phyloP scores from a whole-genome alignment of 2,888 invertebrate genomes.

The Stenodera caucasica region DNA sequence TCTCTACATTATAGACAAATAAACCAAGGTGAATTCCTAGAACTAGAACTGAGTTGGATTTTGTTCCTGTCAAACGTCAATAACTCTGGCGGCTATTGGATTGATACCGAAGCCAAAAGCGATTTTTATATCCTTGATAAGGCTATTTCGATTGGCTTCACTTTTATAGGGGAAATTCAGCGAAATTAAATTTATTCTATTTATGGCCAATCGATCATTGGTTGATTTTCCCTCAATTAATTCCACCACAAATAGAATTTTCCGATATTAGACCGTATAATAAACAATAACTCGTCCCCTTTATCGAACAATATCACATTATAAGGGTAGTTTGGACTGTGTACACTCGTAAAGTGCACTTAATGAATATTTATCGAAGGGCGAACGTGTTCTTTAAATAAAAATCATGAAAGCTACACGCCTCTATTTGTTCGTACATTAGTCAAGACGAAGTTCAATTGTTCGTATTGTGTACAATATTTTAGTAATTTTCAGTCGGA shows the following conservation, averaged over 20 bases:
- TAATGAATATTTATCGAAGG: slow-evolving; percentile 17
- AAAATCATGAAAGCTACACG: slow-evolving; percentile 14
- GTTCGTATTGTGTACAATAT: slow-evolving; percentile 20
- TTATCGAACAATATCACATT: neutral
- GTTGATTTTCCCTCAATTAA: neutral
- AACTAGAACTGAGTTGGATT: no score
- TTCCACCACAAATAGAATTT: neutral
- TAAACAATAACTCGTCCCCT: neutral
- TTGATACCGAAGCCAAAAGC: slow-evolving; percentile 20
- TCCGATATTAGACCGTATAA: neutral
- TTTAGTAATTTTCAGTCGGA: slow-evolving; percentile 21
- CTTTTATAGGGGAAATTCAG: neutral
- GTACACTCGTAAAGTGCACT: neutral
- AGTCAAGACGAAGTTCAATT: slow-evolving; percentile 23
- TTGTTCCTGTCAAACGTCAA: slow-evolving; percentile 27
- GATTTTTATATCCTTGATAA: slow-evolving; percentile 23
- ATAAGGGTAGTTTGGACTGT: neutral
- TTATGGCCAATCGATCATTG: neutral
- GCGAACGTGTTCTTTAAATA: slow-evolving; percentile 6
- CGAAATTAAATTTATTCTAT: neutral
- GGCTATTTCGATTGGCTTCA: neutral
- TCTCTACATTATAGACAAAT: no score
- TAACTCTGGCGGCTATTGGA: slow-evolving; percentile 27
- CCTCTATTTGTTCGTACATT: slow-evolving; percentile 6
- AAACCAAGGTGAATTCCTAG: slow-evolving; percentile 21